These are phyloP conservation scores for Lepilemur ruficaudatus DNA, from an alignment of 2,797 vertebrate genomes.

Conservation along the genomic window DNA sequence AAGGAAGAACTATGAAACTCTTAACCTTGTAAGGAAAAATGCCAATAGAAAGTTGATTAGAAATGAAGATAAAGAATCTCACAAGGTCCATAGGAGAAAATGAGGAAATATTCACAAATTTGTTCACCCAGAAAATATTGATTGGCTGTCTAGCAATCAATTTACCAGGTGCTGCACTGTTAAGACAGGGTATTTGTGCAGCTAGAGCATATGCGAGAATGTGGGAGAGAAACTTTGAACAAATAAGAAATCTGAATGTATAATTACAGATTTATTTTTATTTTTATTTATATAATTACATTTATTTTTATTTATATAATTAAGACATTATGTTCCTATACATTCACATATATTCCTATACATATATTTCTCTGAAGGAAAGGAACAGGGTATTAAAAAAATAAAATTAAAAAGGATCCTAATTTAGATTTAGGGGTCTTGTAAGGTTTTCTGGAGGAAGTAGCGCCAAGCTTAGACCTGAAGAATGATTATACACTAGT, in stretches of 20 bases:
- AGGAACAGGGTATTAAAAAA: not conserved
- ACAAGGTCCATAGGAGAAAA: not conserved
- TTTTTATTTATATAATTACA: too few species aligned
- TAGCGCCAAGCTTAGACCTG: not conserved
- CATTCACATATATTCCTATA: not conserved
- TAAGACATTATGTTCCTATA: not conserved
- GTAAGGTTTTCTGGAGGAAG: not conserved
- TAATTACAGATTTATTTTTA: not conserved
- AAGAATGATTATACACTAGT: not conserved
- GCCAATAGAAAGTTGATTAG: not conserved
- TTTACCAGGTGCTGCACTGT: too few species aligned
- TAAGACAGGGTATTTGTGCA: not conserved
- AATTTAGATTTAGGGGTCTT: not conserved
- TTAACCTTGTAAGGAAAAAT: not conserved
- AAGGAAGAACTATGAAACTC: not conserved
- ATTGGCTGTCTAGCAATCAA: not conserved
- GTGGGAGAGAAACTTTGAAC: not conserved
- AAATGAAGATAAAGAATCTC: not conserved
- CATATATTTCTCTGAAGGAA: not conserved
- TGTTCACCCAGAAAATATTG: not conserved
- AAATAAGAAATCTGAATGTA: not conserved
- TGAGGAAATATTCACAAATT: not conserved
- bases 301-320: too few species aligned
- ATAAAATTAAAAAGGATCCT: not conserved
- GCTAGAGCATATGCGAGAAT: rapidly evolving